Base-by-base conservation (phyloP, 53 echinoderm and acorn worm genomes). In the Glandiceps talaboti region DNA sequence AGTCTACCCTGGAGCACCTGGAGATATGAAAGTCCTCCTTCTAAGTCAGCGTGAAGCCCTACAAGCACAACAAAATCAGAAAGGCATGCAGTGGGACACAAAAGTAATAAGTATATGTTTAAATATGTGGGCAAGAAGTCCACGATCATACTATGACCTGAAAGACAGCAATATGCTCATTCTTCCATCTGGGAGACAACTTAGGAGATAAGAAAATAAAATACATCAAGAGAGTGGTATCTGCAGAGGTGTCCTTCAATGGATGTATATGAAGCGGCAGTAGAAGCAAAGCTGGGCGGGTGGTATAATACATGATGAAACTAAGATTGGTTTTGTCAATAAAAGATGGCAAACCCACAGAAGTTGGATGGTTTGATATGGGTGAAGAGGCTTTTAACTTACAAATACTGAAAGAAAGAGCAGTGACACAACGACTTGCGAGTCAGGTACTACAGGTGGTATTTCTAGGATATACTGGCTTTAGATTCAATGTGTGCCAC, bases 401-500 rank as follows among this genome's bases (percentile, higher is more conserved):
- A 33, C 32, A 77, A 30, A 25, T 33, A 27, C 28, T 77, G 30
- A 32, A 32, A 29, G 30, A 77, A 29, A 29, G 29, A 0, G 29
- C 28, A 25, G 1, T 77, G 28, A 33, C 32, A 45, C 83, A 77
- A 26, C 29, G 28, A 45, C 33, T 83, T 1, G 83, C 83, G 27
- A 77, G 30, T 29, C 77, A 83, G 31, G 83, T 83, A 0, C 72
- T 83, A 64, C 83, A 83, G 33, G 12, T 77, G 12, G 76, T 77
- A 27, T 83, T 83, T 64, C 77, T 83, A 0, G 83, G 83, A 10
- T 30, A 83, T 30, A 83, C 83, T 28, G 83, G 83, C 12, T 83
- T 83, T 28, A 12, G 83, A 25, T 83, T 31, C 14, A 76, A 76
- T 1, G 27, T 83, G 12, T 83, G 83, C 33, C 83, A 83, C 30